phyloP scores from a whole-genome alignment of 2,888 invertebrate species.

The Colostygia pectinataria region DNA sequence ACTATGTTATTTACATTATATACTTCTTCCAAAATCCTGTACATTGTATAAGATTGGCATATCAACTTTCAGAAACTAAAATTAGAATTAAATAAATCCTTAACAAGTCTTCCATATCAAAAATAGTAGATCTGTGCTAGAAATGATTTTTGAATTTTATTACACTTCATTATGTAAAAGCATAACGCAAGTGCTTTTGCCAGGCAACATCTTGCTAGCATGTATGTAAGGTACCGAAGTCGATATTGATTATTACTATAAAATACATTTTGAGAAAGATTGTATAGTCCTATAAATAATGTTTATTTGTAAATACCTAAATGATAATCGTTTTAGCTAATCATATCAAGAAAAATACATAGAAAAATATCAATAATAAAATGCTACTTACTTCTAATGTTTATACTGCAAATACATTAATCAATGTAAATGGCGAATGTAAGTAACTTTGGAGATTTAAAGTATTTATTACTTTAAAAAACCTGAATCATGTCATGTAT shows the following conservation, averaged over 20 bases:
- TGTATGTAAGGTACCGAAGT: slow-evolving; percentile 23
- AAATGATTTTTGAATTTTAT: slow-evolving; percentile 49
- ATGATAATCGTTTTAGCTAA: slow-evolving; percentile 34
- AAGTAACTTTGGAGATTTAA: slow-evolving; percentile 15
- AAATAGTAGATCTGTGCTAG: slow-evolving; percentile 73
- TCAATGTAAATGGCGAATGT: slow-evolving; percentile 28
- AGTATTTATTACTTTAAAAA: not conserved
- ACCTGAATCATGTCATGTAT: not conserved
- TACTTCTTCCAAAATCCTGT: slow-evolving; percentile 73
- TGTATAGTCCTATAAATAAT: slow-evolving; percentile 33
- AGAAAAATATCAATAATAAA: slow-evolving; percentile 30
- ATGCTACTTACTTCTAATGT: slow-evolving; percentile 27
- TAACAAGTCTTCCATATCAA: slow-evolving; percentile 82
- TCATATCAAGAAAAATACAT: slow-evolving; percentile 37
- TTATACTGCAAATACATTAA: slow-evolving; percentile 16
- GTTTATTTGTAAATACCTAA: slow-evolving; percentile 34
- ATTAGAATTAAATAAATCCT: slow-evolving; percentile 68
- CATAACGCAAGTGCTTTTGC: slow-evolving; percentile 23
- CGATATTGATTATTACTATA: slow-evolving; percentile 22
- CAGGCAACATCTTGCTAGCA: slow-evolving; percentile 26
- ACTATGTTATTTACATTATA: slow-evolving; percentile 77
- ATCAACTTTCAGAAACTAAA: slow-evolving; percentile 80
- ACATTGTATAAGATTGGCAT: slow-evolving; percentile 76
- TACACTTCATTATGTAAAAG: slow-evolving; percentile 21
- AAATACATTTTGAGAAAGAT: slow-evolving; percentile 32